phyloP scores from a whole-genome alignment of 1,140 invertebrate species.

The Hypsibius dujardini region DNA sequence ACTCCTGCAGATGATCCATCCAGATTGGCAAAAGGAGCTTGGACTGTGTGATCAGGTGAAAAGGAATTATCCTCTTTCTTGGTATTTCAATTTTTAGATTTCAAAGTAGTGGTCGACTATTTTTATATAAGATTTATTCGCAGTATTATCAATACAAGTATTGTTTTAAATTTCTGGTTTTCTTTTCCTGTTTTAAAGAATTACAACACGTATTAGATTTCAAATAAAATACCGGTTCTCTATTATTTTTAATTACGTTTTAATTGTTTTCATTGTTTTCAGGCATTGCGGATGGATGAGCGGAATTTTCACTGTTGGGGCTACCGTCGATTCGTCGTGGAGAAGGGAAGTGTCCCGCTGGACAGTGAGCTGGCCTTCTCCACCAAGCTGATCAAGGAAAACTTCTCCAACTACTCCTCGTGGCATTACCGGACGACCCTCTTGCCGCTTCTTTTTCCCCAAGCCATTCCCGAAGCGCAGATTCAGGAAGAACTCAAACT shows the following conservation, averaged over 20 bases:
- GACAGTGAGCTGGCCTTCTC: conserved; percentile 64
- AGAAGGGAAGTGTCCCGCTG: conserved; percentile 43
- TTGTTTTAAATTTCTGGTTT: too few relatives aligned
- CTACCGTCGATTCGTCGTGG: conserved; percentile 58
- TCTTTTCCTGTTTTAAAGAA: too few relatives aligned
- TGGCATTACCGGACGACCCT: conserved; percentile 93
- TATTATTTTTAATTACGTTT: too few relatives aligned
- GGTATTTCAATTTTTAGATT: too few relatives aligned
- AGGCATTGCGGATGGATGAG: conserved; percentile 70
- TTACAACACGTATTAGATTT: too few relatives aligned
- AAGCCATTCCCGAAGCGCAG: conserved; percentile 39
- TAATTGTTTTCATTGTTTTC: too few relatives aligned
- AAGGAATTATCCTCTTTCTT: too few relatives aligned
- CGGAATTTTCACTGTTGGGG: conserved; percentile 95
- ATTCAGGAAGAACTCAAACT: conserved; percentile 56
- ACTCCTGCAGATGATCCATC: conserved; percentile 48
- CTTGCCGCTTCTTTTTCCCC: conserved; percentile 52
- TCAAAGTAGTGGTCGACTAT: too few relatives aligned
- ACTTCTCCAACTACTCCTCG: conserved; percentile 95
- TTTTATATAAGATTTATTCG: too few relatives aligned
- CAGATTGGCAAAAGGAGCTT: conserved; percentile 68
- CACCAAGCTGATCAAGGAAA: conserved; percentile 58
- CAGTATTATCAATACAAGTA: too few relatives aligned
- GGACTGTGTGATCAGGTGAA: conserved; percentile 60
- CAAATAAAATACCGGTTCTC: too few relatives aligned